phyloP scores from a whole-genome alignment of 2,888 invertebrate species.

The Erpobdella octoculata region DNA sequence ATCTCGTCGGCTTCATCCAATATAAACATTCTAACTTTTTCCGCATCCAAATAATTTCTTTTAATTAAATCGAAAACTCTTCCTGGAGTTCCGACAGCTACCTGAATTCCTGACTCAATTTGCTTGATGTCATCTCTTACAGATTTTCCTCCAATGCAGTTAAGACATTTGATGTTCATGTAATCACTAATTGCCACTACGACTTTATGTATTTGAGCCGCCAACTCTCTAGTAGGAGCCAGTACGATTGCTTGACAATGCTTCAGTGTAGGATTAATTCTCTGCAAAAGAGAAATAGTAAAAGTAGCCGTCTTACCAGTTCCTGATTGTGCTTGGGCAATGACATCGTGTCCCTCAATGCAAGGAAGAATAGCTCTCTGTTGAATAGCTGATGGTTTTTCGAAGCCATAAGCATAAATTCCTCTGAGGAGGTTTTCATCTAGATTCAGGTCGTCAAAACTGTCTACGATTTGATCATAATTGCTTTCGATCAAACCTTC shows the following conservation, averaged over 20 bases:
- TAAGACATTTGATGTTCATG: constrained; percentile 91
- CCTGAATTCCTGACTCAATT: constrained; percentile 82
- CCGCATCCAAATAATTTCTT: background rate
- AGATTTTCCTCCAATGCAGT: constrained; percentile 97
- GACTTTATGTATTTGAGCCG: constrained; percentile 74
- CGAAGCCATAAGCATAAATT: constrained; percentile 98
- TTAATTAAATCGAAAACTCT: constrained; percentile 53
- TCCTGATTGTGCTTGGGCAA: constrained; percentile 98
- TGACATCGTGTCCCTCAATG: constrained; percentile 69
- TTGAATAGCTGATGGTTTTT: constrained; percentile 97
- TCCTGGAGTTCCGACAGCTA: constrained; percentile 96
- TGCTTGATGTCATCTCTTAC: constrained; percentile 88
- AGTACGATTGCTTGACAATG: constrained; percentile 94
- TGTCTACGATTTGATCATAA: constrained; percentile 62
- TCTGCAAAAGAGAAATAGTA: constrained; percentile 93
- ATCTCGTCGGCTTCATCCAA: constrained; percentile 64
- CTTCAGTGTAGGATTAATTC: constrained; percentile 77
- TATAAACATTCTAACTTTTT: constrained; percentile 50
- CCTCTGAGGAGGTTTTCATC: constrained; percentile 90
- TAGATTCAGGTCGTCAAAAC: constrained; percentile 95
- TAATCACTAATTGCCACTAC: constrained; percentile 94
- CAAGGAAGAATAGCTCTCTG: constrained; percentile 97
- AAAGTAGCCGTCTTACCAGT: constrained; percentile 99
- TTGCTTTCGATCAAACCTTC: constrained; percentile 44
- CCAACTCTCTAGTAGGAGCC: constrained; percentile 82